Evolutionary conservation across 2,797 vertebrate genomes (phyloP).

Genomic region (Anabas testudineus): DNA sequence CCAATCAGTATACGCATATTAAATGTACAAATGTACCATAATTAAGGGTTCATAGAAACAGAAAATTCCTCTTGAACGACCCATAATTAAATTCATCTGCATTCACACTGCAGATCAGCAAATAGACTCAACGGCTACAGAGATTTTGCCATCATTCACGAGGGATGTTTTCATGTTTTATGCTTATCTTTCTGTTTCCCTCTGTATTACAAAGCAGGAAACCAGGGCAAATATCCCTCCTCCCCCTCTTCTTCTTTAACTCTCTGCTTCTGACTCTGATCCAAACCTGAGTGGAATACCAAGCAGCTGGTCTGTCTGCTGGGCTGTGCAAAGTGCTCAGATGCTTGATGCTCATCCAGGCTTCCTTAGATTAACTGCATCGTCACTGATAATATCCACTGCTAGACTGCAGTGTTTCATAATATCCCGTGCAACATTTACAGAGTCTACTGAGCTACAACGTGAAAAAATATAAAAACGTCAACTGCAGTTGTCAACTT

Average conservation of each 20-base stretch:
- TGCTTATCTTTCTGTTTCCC: constrained; percentile 40
- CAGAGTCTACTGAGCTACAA: neutral
- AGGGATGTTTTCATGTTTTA: constrained; percentile 39
- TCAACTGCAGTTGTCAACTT: no score
- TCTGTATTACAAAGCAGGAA: constrained; percentile 53
- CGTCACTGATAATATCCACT: constrained; percentile 55
- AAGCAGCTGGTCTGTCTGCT: constrained; percentile 74
- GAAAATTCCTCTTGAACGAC: neutral
- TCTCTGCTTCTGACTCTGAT: constrained; percentile 65
- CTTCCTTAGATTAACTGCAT: constrained; percentile 56
- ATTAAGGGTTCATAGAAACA: neutral
- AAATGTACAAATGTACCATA: constrained; percentile 23
- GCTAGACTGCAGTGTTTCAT: constrained; percentile 12
- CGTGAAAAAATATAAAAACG: no score
- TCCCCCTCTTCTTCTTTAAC: constrained; percentile 35
- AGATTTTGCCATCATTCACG: constrained; percentile 9
- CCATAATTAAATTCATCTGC: constrained; percentile 30
- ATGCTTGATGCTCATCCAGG: constrained; percentile 41
- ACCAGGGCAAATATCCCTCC: constrained; percentile 40
- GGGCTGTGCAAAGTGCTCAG: constrained; percentile 49
- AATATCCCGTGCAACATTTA: neutral
- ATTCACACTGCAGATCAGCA: neutral
- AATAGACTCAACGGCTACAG: neutral
- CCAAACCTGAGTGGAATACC: constrained; percentile 80
- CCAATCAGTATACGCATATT: constrained; percentile 1